A percentile compares a stretch with the other conserved stretches of the same genome.
Conservation (phyloP, 2,888 invertebrate genomes). For the Coelopa pilipes region DNA sequence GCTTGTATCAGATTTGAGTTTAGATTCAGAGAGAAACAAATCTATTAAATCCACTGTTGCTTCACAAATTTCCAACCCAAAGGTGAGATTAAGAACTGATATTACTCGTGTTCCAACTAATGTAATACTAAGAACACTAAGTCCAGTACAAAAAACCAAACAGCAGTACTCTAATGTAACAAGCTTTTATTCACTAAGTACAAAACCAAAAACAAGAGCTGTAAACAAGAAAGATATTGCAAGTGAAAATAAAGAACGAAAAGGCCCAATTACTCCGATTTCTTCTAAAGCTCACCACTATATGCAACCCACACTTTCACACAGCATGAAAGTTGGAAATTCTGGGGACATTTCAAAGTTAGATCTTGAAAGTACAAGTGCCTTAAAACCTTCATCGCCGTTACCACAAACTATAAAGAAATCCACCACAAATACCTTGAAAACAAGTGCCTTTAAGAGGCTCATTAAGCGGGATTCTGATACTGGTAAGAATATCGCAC, state of each 20-base stretch:
- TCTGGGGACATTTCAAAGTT: constrained; percentile 39
- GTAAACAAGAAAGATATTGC: constrained; percentile 13
- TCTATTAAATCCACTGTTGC: neutral
- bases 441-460: constrained; percentile 49
- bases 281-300: constrained; percentile 66
- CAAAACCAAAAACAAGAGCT: constrained; percentile 42
- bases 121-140: constrained; percentile 50
- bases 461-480: constrained; percentile 36
- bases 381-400: constrained; percentile 52
- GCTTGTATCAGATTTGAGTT: too few species aligned
- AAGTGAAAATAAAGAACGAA: constrained; percentile 44
- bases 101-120: constrained; percentile 56
- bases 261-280: constrained; percentile 50
- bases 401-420: constrained; percentile 46
- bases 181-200: constrained; percentile 43
- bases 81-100: constrained; percentile 56
- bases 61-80: constrained; percentile 44
- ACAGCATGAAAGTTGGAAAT: constrained; percentile 66
- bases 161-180: constrained; percentile 42
- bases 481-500: neutral
- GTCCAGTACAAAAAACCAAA: constrained; percentile 47
- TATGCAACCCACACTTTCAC: constrained; percentile 72
- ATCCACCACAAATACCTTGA: too few species aligned
- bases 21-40: constrained; percentile 15
- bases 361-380: constrained; percentile 49